phyloP scores from a whole-genome alignment of 2,113 vertebrate genomes.

The Vulpes lagopus region DNA sequence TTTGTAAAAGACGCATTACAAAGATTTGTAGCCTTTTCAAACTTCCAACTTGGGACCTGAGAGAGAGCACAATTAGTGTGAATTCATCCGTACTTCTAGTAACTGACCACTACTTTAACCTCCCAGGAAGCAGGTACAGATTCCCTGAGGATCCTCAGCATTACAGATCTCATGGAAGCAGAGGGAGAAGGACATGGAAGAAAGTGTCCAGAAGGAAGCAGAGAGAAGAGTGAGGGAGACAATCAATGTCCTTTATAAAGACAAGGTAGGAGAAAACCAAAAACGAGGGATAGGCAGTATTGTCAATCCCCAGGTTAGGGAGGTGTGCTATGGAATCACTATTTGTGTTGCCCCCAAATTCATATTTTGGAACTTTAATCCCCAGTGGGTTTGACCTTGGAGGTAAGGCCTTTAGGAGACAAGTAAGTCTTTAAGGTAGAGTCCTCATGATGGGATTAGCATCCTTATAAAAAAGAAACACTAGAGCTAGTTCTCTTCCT shows the following conservation, averaged over 20 bases:
- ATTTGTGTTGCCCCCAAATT: not conserved
- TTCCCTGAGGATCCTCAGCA: not conserved
- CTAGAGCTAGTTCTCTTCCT: not conserved
- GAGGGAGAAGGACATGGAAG: not conserved
- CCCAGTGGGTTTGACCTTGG: no score
- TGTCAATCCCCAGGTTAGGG: not conserved
- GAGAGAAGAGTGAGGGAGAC: not conserved
- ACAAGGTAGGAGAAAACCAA: not conserved
- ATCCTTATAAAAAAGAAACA: not conserved
- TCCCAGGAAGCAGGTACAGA: not conserved
- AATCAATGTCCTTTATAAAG: conserved; percentile 21
- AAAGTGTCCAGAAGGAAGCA: not conserved
- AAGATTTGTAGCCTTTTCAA: conserved; percentile 14
- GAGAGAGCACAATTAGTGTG: not conserved
- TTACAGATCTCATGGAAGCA: conserved; percentile 19
- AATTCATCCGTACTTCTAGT: not conserved
- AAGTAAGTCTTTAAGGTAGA: not conserved
- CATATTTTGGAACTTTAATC: not conserved
- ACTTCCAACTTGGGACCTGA: not conserved
- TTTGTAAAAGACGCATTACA: not conserved
- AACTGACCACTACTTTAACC: not conserved
- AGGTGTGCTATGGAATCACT: not conserved
- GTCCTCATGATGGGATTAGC: not conserved
- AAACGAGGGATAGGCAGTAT: not conserved
- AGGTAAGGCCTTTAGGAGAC: not conserved